phyloP scores from a whole-genome alignment of 2,797 vertebrate genomes.

The Antennarius maculatus region DNA sequence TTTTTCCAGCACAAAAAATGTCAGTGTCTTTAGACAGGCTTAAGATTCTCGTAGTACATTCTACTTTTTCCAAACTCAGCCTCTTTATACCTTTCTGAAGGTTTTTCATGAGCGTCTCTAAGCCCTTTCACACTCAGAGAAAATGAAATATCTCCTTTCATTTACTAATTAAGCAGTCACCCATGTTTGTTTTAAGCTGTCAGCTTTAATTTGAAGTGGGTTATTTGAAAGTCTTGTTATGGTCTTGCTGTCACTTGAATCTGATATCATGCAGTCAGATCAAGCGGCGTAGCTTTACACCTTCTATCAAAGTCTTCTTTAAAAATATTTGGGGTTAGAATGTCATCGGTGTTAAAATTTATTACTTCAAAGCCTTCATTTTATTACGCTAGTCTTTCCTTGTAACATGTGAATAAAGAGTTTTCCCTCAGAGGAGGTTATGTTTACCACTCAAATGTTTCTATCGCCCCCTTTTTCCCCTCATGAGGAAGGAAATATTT shows the following conservation, averaged over 20 bases:
- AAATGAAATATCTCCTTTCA: constrained; percentile 84
- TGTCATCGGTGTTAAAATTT: constrained; percentile 83
- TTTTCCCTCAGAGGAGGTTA: constrained; percentile 78
- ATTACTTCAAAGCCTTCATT: constrained; percentile 75
- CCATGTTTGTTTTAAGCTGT: constrained; percentile 84
- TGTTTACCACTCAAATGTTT: constrained; percentile 77
- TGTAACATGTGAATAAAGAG: constrained; percentile 70
- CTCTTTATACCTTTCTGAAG: constrained; percentile 63
- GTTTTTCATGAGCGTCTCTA: constrained; percentile 67
- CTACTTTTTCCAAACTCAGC: constrained; percentile 47
- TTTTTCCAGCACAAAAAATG: constrained; percentile 33
- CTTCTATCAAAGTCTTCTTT: constrained; percentile 80
- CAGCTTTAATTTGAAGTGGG: constrained; percentile 81
- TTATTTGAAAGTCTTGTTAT: constrained; percentile 83
- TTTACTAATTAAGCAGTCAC: constrained; percentile 83
- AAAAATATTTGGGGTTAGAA: constrained; percentile 83
- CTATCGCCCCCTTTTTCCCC: constrained; percentile 61
- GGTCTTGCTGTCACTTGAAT: constrained; percentile 78
- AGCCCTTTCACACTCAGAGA: constrained; percentile 72
- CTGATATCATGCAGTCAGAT: constrained; percentile 76
- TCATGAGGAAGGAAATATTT: constrained; percentile 79
- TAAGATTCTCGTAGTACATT: constrained; percentile 26
- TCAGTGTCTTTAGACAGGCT: constrained; percentile 36
- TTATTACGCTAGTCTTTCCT: constrained; percentile 50
- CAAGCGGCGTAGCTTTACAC: constrained; percentile 79